A percentile compares a stretch with the other conserved stretches of the same genome.
Conservation (phyloP, 2,888 invertebrate genomes). For the Petrolisthes cinctipes region DNA sequence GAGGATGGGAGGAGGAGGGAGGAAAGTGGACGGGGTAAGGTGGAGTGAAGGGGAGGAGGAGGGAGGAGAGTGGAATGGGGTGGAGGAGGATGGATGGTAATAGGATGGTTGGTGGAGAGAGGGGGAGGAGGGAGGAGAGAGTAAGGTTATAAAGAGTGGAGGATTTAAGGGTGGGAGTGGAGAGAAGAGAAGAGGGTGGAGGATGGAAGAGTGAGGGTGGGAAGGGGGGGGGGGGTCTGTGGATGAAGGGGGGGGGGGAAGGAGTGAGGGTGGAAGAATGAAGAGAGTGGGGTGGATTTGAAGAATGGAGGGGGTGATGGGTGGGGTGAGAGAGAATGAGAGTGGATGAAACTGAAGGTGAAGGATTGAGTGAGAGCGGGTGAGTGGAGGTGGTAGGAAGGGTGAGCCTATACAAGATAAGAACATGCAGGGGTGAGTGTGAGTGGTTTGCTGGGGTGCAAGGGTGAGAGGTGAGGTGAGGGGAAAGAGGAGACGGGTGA, state of each 20-base stretch:
- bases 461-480: no score
- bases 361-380: neutral
- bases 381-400: no score
- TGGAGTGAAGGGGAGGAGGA: neutral
- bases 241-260: neutral
- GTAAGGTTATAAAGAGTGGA: neutral
- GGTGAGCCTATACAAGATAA: no score
- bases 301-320: neutral
- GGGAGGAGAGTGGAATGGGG: neutral
- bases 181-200: slow-evolving; percentile 1
- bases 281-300: neutral
- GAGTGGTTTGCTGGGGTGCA: no score
- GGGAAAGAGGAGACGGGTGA: no score
- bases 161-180: neutral
- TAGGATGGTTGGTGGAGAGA: slow-evolving; percentile 4
- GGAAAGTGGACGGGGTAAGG: slow-evolving; percentile 8
- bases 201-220: neutral
- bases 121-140: slow-evolving; percentile 2
- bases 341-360: neutral
- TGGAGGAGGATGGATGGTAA: neutral
- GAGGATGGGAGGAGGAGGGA: slow-evolving; percentile 17
- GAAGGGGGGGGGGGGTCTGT: neutral
- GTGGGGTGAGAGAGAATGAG: no score
- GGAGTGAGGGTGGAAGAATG: neutral
- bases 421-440: no score